phyloP scores from a whole-genome alignment of 2,113 vertebrate species.

The Tachysurus vachellii region DNA sequence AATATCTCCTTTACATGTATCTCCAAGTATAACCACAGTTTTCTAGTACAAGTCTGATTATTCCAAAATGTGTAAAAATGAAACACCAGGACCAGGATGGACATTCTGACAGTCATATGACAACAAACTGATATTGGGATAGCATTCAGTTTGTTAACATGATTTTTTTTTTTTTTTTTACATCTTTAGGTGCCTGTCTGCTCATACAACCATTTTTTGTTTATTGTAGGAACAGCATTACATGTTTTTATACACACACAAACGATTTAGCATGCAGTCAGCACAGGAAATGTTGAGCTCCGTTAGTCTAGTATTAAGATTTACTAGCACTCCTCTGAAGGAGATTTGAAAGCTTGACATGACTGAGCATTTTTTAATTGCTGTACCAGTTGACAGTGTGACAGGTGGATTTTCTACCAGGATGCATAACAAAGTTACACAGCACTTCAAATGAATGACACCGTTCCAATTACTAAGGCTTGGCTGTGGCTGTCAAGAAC shows the following conservation, averaged over 20 bases:
- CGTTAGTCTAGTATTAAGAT: not conserved
- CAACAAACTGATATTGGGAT: not conserved
- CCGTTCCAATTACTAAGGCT: conserved; percentile 7
- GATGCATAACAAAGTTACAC: conserved; percentile 8
- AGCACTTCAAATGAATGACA: conserved; percentile 28
- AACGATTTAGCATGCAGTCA: too few species aligned
- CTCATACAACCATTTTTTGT: not conserved
- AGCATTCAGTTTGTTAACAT: not conserved
- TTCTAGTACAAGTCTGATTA: not conserved
- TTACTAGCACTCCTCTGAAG: not conserved
- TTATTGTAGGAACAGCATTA: too few species aligned
- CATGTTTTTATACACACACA: too few species aligned
- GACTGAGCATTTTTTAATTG: conserved; percentile 19
- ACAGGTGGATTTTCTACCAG: not conserved
- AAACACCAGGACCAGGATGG: not conserved
- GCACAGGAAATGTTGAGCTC: not conserved
- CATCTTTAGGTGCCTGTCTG: not conserved
- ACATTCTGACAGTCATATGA: not conserved
- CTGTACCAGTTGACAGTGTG: conserved; percentile 6
- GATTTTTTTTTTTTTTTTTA: not conserved
- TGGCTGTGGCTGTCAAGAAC: conserved; percentile 1
- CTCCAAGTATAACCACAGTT: not conserved
- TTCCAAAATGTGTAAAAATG: not conserved
- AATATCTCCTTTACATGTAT: not conserved
- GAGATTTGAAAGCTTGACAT: not conserved